Base-by-base conservation (phyloP, 2,797 vertebrate genomes). In the Danio aesculapii region DNA sequence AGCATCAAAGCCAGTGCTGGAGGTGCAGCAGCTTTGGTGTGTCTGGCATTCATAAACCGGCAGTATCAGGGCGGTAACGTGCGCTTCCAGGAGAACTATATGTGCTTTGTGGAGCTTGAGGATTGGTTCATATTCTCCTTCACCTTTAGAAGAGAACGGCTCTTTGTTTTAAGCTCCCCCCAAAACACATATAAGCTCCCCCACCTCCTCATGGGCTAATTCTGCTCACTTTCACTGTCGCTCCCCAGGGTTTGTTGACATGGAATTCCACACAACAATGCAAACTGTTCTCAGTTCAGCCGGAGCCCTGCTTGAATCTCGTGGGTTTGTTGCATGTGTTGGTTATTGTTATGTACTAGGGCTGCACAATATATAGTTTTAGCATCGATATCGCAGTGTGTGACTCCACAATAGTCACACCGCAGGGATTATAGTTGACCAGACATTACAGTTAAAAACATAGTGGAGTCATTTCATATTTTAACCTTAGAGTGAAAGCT, bases 251-350 rank as follows among this genome's bases (percentile, higher is more conserved):
- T 89, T 86, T 87, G 83, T 92, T 90, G 86, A 91, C 86, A 77
- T 82, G 67, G 84, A 88, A 92, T 94, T 92, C 90, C 90, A 91
- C 89, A 87, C 83, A 67, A 85, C 88, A 79, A 81, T 83, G 16
- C 52, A 67, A 81, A 81, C 44, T 49, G 49, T 44, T 72, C 11
- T 41, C 44, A 43, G 52, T 19, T 73, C 7, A 73, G 57, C 30
- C 6, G 4, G 14, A 41, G n/a, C 9, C 41, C 57, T 41, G 17
- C 30, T 8, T 70, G 49, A 30, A 39, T 57, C 53, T 58, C 43
- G 61, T 83, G 76, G 13, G 43, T 50, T 79, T n/a, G 50, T 67
- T 79, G 78, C 69, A 44, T 72, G 39, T 69, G 11, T 55, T 49
- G 76, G 72, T 71, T 75, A 16, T 72, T 57, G 10, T 71, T 44